These are phyloP conservation scores for Tenebrio molitor DNA, from an alignment of 1,140 invertebrate species.

Conservation along the genomic window DNA sequence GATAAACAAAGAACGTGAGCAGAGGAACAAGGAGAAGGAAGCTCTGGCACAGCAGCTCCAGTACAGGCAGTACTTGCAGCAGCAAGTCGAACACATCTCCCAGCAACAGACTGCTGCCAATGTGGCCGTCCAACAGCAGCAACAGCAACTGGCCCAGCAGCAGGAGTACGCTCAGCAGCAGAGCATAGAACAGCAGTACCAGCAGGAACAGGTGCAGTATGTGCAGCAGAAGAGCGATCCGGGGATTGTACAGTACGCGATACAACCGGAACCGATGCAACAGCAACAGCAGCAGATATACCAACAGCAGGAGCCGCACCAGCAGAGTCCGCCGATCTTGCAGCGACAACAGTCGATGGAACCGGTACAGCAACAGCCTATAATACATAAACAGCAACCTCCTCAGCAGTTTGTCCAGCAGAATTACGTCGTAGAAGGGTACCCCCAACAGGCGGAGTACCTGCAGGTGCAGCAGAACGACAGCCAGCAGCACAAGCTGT, in stretches of 20 bases:
- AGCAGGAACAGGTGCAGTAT: slow-evolving; percentile 52
- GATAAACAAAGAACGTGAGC: slow-evolving; percentile 73
- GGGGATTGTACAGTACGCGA: slow-evolving; percentile 12
- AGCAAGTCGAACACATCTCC: slow-evolving; percentile 69
- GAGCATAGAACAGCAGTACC: slow-evolving; percentile 59
- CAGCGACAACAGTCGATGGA: slow-evolving; percentile 61
- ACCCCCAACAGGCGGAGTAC: slow-evolving; percentile 60
- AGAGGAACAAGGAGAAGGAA: slow-evolving; percentile 67
- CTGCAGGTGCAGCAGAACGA: slow-evolving; percentile 57
- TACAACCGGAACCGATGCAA: slow-evolving; percentile 54
- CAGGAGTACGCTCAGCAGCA: slow-evolving; percentile 66
- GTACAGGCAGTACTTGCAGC: slow-evolving; percentile 72
- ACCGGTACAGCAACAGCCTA: slow-evolving; percentile 61
- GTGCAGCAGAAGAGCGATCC: slow-evolving; percentile 43
- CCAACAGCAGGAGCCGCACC: slow-evolving; percentile 61
- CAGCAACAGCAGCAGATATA: slow-evolving; percentile 62
- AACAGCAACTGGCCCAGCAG: slow-evolving; percentile 67
- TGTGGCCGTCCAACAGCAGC: slow-evolving; percentile 57
- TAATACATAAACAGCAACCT: slow-evolving; percentile 57
- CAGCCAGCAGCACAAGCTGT: slow-evolving; percentile 55
- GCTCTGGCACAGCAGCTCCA: slow-evolving; percentile 72
- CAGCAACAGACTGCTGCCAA: slow-evolving; percentile 65
- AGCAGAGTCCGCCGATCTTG: slow-evolving; percentile 49
- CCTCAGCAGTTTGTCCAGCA: slow-evolving; percentile 61
- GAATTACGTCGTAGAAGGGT: slow-evolving; percentile 56